A percentile compares a stretch with the other conserved stretches of the same genome.
These are phyloP conservation scores for Caenorhabditis afra DNA, from an alignment of 2,888 invertebrate genomes.

Conservation along the genomic window DNA sequence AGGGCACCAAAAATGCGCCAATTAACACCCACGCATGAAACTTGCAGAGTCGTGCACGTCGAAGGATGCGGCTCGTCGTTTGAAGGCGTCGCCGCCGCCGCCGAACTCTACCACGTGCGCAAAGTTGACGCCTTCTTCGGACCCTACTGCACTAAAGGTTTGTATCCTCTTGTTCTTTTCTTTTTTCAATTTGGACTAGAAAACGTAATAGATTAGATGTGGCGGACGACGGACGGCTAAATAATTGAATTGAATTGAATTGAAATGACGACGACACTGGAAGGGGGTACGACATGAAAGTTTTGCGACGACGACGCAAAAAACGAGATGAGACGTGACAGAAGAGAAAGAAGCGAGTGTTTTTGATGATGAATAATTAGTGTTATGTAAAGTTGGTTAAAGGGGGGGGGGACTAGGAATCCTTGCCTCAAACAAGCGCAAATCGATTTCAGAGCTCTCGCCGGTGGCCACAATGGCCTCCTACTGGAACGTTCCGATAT, in stretches of 20 bases:
- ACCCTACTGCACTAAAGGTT: constrained; percentile 68
- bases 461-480: constrained; percentile 71
- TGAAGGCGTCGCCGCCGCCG: constrained; percentile 70
- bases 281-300: too few relatives aligned
- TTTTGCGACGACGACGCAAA: background rate
- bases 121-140: constrained; percentile 68
- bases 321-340: constrained; percentile 13
- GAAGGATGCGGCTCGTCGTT: constrained; percentile 68
- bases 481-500: constrained; percentile 70
- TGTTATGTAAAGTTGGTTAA: too few relatives aligned
- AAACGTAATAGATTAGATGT: too few relatives aligned
- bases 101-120: constrained; percentile 66
- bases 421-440: constrained; percentile 1
- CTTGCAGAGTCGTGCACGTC: constrained; percentile 61
- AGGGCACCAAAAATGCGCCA: background rate
- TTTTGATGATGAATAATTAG: background rate
- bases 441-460: constrained; percentile 57
- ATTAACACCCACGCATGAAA: too few relatives aligned
- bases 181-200: background rate
- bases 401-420: too few relatives aligned
- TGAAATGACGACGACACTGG: too few relatives aligned
- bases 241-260: too few relatives aligned
- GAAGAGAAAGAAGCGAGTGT: background rate
- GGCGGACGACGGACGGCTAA: too few relatives aligned
- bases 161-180: background rate